These are phyloP conservation scores for Phenganax marumi DNA, from an alignment of 92 coral and sea anemone species.

Conservation along the genomic window DNA sequence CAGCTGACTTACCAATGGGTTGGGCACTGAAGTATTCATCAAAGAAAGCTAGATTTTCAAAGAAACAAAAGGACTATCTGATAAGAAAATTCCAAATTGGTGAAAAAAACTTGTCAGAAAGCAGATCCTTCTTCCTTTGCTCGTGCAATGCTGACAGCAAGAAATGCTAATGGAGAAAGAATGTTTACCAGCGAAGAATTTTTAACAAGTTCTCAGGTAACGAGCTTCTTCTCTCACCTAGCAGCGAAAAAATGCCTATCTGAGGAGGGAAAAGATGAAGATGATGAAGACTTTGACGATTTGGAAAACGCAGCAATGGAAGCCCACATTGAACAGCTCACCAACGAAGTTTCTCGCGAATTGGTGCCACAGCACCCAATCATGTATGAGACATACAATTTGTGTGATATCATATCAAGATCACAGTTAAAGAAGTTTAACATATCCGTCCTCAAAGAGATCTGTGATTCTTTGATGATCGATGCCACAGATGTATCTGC, in stretches of 20 bases:
- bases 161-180: slow-evolving; percentile 51
- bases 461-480: slow-evolving; percentile 54
- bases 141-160: slow-evolving; percentile 59
- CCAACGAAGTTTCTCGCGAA: slow-evolving; percentile 47
- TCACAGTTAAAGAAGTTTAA: slow-evolving; percentile 56
- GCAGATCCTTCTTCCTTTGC: slow-evolving; percentile 66
- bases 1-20: slow-evolving; percentile 50
- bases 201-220: slow-evolving; percentile 55
- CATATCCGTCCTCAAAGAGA: slow-evolving; percentile 46
- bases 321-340: slow-evolving; percentile 50
- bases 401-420: slow-evolving; percentile 52
- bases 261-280: slow-evolving; percentile 27
- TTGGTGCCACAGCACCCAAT: slow-evolving; percentile 56
- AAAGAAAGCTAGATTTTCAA: slow-evolving; percentile 52
- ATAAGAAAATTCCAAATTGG: slow-evolving; percentile 59
- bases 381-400: slow-evolving; percentile 52
- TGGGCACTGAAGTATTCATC: slow-evolving; percentile 63
- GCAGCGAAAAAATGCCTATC: slow-evolving; percentile 53
- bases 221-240: slow-evolving; percentile 59
- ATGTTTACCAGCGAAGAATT: slow-evolving; percentile 56
- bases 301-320: slow-evolving; percentile 54
- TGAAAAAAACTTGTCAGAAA: slow-evolving; percentile 59
- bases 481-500: slow-evolving; percentile 45
- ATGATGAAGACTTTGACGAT: slow-evolving; percentile 56
- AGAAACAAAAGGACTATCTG: slow-evolving; percentile 51